Base-by-base conservation (phyloP, 2,797 vertebrate species). In the Enteromius unitaeniatus region DNA sequence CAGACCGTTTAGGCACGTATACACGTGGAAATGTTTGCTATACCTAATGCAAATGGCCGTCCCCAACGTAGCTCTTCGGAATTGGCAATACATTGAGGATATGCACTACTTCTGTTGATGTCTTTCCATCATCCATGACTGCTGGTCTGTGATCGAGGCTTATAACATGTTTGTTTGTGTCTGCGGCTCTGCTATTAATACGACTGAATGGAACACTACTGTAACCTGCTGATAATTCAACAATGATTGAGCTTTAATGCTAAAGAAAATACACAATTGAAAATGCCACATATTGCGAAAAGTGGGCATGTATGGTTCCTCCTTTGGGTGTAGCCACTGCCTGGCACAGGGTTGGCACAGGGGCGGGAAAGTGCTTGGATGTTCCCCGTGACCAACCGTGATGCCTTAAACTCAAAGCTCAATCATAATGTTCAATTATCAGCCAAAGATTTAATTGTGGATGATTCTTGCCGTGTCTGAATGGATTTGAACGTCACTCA, bases 341-440 rank as follows among this genome's bases (percentile, higher is more conserved):
- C 94, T 95, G 94, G 90, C 93, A 93, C 90, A 58, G 88, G 86
- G 86, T 93, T 94, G 94, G 92, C 91, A 91, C 90, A 90, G 94
- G 92, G 94, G 95, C 93, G 88, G 55, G 84, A 90, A 93, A 91
- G 86, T 85, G 94, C 95, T 95, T 95, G 95, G 95, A 95, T 96
- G 94, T 95, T 95, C 92, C 94, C 94, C 91, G 92, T 88, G 82
- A 88, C 92, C 92, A 92, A 91, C 87, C 88, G 85, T 86, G 91
- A 93, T 92, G 91, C 91, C 90, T 88, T 83, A 88, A 85, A 58
- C 15, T 55, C 42, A 87, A 47, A 77, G 92, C 94, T 94, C 93
- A 94, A 92, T 92, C 92, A 90, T 90, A 89, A 89, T 89, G 93
- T 92, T 74, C 14, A 77, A 79, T 86, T 86, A 87, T 87, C 81